phyloP scores from a whole-genome alignment of 2,113 vertebrate genomes.

The Pagrus major region DNA sequence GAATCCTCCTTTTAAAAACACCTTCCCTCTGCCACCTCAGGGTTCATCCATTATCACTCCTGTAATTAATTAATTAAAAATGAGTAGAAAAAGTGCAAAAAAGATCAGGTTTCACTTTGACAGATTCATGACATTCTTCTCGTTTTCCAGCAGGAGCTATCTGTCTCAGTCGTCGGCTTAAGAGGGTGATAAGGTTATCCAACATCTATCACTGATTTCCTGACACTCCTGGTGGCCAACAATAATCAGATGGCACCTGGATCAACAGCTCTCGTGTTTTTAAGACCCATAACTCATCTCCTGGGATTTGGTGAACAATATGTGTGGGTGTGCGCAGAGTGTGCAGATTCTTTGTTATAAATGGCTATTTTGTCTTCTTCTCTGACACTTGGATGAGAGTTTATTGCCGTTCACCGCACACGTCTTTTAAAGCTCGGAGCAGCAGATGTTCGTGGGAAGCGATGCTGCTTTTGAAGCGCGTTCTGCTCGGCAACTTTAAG shows the following conservation, averaged over 20 bases:
- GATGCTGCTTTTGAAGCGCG: not conserved
- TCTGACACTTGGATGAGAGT: slow-evolving; percentile 31
- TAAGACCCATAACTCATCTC: slow-evolving; percentile 72
- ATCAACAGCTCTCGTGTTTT: slow-evolving; percentile 79
- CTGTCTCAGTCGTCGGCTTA: slow-evolving; percentile 62
- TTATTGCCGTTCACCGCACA: slow-evolving; percentile 1
- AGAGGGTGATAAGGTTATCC: slow-evolving; percentile 79
- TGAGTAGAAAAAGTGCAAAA: slow-evolving; percentile 43
- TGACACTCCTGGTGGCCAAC: slow-evolving; percentile 76
- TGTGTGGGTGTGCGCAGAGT: slow-evolving; percentile 18
- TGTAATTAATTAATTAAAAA: slow-evolving; percentile 67
- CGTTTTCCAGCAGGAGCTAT: slow-evolving; percentile 27
- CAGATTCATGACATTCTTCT: slow-evolving; percentile 54
- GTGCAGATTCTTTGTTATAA: slow-evolving; percentile 21
- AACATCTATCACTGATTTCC: slow-evolving; percentile 76
- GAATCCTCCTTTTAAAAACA: slow-evolving; percentile 14
- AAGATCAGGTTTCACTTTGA: slow-evolving; percentile 60
- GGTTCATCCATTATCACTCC: slow-evolving; percentile 48
- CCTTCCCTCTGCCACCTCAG: slow-evolving; percentile 22
- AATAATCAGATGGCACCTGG: slow-evolving; percentile 85
- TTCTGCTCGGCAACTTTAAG: slow-evolving; percentile 8
- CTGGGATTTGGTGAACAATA: slow-evolving; percentile 45
- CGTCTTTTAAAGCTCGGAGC: slow-evolving; percentile 20
- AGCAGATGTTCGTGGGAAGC: slow-evolving; percentile 65
- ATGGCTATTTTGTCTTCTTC: slow-evolving; percentile 20